Evolutionary conservation across 2,888 invertebrate genomes (phyloP).

Genomic region (Chrysina gloriosa): DNA sequence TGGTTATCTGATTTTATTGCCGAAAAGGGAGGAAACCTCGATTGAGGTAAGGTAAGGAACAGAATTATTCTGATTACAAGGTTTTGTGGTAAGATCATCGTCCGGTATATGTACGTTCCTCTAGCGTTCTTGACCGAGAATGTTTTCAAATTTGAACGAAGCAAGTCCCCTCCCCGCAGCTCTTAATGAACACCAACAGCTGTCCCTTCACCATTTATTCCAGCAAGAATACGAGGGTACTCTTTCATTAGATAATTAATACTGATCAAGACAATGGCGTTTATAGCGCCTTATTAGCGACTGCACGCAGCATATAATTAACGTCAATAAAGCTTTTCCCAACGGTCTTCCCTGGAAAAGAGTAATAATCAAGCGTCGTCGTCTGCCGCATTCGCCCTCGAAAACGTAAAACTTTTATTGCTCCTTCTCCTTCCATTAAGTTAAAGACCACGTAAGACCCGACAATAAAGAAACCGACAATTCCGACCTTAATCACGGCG

Average conservation of each 20-base stretch:
- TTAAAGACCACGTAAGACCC: conserved; percentile 34
- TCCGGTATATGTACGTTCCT: too few species aligned
- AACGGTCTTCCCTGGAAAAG: not conserved
- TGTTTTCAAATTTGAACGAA: too few species aligned
- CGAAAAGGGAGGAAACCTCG: too few species aligned
- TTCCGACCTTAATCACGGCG: conserved; percentile 23
- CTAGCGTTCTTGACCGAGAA: too few species aligned
- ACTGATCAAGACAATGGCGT: not conserved
- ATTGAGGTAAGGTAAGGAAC: too few species aligned
- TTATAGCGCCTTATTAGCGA: not conserved
- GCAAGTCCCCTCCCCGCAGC: too few species aligned
- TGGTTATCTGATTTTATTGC: too few species aligned
- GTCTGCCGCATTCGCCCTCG: conserved; percentile 1
- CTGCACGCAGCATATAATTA: conserved; percentile 7
- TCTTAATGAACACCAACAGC: too few species aligned
- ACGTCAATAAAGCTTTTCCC: conserved; percentile 6
- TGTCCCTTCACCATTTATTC: too few species aligned
- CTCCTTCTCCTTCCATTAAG: conserved; percentile 21
- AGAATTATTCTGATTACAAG: too few species aligned
- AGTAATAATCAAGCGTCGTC: not conserved
- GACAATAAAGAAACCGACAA: conserved; percentile 29
- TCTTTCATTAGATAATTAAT: conserved; percentile 15
- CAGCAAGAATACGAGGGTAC: not conserved
- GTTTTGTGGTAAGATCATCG: too few species aligned
- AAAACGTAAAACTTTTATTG: conserved; percentile 32